These are phyloP conservation scores for Rhagologus leucostigma DNA, from an alignment of 2,113 vertebrate species.

Conservation along the genomic window DNA sequence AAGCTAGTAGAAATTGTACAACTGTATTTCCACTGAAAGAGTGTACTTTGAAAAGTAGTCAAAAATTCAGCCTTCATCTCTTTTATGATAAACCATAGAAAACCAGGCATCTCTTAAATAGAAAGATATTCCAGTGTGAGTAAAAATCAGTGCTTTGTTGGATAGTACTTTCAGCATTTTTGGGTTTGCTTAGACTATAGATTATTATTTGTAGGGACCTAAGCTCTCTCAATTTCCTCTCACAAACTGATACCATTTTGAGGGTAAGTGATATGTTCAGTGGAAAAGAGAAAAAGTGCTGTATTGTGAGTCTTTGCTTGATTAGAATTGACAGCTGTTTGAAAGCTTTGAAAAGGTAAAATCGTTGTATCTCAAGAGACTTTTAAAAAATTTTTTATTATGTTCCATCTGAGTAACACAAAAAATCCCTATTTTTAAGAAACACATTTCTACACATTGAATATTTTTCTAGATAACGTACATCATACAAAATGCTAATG, in stretches of 20 bases:
- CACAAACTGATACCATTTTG: not conserved
- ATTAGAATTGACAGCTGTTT: not conserved
- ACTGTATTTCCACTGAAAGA: not conserved
- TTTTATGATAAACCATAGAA: not conserved
- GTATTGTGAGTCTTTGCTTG: not conserved
- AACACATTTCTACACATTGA: not conserved
- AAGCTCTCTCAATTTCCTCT: not conserved
- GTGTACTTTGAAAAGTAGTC: not conserved
- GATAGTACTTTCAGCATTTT: not conserved
- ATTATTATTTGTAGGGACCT: not conserved
- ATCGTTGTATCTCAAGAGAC: not conserved
- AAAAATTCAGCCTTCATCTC: not conserved
- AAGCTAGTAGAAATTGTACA: not conserved
- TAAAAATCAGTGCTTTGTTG: not conserved
- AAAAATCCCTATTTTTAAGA: not conserved
- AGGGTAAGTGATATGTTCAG: not conserved
- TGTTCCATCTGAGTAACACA: not conserved
- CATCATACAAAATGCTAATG: constrained; percentile 91
- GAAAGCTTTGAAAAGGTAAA: constrained; percentile 1
- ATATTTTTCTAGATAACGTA: constrained; percentile 84
- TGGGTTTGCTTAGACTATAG: not conserved
- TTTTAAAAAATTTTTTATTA: not conserved
- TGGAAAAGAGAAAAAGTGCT: not conserved
- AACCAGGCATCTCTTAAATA: not conserved
- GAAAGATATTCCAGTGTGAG: not conserved